phyloP scores from a whole-genome alignment of 2,113 vertebrate genomes.

The Pristiophorus japonicus region DNA sequence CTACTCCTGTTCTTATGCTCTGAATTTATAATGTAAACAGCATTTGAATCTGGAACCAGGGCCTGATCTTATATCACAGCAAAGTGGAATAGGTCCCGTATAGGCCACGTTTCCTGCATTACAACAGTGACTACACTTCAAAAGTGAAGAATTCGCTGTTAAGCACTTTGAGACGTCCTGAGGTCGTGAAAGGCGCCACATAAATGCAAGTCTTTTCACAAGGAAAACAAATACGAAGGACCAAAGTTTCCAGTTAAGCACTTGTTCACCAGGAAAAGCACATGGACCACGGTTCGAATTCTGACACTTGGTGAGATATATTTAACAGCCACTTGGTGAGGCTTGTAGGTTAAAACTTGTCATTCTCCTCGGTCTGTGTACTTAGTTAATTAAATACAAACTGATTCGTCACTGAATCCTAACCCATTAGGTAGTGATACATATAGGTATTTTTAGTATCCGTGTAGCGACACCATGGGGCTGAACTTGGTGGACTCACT shows the following conservation, averaged over 20 bases:
- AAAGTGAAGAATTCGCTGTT: not conserved
- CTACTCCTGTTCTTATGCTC: not conserved
- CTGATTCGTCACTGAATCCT: no score
- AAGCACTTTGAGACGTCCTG: not conserved
- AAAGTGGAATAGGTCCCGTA: no score
- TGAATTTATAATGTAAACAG: no score
- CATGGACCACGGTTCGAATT: not conserved
- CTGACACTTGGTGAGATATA: not conserved
- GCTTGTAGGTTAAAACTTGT: not conserved
- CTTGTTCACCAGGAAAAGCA: not conserved
- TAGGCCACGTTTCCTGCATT: not conserved
- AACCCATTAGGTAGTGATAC: not conserved
- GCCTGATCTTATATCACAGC: no score
- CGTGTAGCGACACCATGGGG: not conserved
- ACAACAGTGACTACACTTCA: not conserved
- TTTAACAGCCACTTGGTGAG: not conserved
- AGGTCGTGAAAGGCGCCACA: not conserved
- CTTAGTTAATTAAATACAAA: no score
- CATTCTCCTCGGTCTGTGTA: no score
- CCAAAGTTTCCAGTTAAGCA: not conserved
- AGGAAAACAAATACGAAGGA: not conserved
- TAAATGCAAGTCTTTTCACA: not conserved
- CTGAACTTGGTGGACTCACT: no score
- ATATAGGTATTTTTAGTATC: not conserved
- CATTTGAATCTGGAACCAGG: no score